Evolutionary conservation across 2,888 invertebrate genomes (phyloP).

Genomic region (Entomobrya multifasciata): DNA sequence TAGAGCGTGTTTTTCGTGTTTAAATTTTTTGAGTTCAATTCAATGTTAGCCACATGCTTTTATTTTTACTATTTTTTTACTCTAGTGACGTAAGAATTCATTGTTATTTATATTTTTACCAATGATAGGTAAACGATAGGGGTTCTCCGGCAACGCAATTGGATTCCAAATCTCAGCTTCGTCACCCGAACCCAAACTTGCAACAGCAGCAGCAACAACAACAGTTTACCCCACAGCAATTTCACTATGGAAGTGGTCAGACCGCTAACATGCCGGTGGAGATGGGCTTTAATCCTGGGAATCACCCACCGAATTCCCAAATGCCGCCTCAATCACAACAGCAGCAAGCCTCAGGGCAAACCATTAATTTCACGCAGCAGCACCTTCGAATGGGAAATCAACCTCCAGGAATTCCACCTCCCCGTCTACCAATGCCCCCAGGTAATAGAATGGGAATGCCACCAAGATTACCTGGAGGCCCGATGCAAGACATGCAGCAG

Average conservation of each 20-base stretch:
- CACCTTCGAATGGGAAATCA: conserved; percentile 77
- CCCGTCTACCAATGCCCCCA: conserved; percentile 57
- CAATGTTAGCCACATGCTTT: neutral
- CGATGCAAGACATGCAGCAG: conserved; percentile 32
- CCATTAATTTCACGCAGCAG: conserved; percentile 79
- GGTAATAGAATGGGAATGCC: conserved; percentile 74
- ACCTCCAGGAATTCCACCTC: conserved; percentile 67
- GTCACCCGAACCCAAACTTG: conserved; percentile 57
- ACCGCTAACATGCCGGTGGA: conserved; percentile 47
- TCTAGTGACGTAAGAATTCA: too few relatives aligned
- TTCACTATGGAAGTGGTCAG: conserved; percentile 59
- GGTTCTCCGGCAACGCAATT: conserved; percentile 67
- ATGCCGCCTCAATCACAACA: conserved; percentile 80
- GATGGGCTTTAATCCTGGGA: conserved; percentile 66
- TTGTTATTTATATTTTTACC: too few relatives aligned
- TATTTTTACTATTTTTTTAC: too few relatives aligned
- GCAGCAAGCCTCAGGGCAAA: conserved; percentile 76
- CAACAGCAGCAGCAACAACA: conserved; percentile 80
- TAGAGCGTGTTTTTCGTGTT: neutral
- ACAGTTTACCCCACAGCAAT: conserved; percentile 80
- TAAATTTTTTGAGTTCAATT: neutral
- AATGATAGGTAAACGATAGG: conserved; percentile 67
- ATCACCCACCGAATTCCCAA: conserved; percentile 65
- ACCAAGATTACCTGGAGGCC: conserved; percentile 50
- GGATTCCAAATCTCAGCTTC: conserved; percentile 66